Conservation (phyloP, 2,797 vertebrate genomes). For the Chelmon rostratus region DNA sequence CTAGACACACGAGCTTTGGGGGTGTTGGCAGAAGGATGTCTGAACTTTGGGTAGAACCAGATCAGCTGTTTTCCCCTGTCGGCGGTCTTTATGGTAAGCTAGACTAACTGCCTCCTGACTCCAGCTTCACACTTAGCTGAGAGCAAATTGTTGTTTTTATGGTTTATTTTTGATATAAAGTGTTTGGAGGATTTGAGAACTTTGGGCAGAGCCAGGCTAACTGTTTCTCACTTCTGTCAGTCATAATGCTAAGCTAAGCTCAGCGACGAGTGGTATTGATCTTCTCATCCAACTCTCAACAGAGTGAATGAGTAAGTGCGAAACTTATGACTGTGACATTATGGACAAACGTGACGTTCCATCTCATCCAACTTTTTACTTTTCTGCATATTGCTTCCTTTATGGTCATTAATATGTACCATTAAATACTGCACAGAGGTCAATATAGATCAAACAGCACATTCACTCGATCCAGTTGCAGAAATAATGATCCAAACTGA, state of each 20-base stretch:
- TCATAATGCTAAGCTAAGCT: neutral
- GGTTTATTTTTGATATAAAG: neutral
- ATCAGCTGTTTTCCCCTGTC: too few relatives aligned
- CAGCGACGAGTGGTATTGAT: neutral
- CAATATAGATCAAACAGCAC: neutral
- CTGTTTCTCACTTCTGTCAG: neutral
- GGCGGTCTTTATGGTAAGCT: neutral
- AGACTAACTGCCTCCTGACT: neutral
- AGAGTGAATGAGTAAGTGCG: neutral
- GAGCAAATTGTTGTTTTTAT: neutral
- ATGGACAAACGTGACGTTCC: neutral
- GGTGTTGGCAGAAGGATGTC: too few relatives aligned
- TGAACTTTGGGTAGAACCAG: too few relatives aligned
- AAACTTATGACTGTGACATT: neutral
- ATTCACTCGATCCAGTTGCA: neutral
- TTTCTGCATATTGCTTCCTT: too few relatives aligned
- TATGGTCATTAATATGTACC: neutral
- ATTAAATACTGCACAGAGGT: neutral
- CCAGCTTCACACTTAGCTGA: constrained; percentile 1
- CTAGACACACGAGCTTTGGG: too few relatives aligned
- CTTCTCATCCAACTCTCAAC: too few relatives aligned
- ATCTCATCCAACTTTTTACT: neutral
- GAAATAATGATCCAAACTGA: neutral
- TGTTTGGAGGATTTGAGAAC: too few relatives aligned
- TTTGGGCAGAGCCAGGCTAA: too few relatives aligned